Base-by-base conservation (phyloP, 2,113 vertebrate genomes). In the Pluvialis apricaria region DNA sequence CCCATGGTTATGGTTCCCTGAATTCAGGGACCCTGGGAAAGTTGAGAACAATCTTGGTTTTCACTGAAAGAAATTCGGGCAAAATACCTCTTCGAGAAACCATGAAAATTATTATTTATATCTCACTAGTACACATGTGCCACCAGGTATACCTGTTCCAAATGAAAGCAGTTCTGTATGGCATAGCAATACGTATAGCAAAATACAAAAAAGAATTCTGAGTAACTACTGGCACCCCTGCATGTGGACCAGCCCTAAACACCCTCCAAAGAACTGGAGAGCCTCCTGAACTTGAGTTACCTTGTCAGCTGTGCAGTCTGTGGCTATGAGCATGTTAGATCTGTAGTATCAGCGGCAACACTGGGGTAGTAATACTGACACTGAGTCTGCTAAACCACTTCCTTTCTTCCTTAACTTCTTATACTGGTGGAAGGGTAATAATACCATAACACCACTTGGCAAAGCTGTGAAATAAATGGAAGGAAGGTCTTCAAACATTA, bases 101-200 rank as follows among this genome's bases (percentile, higher is more conserved):
- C 11, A 20, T 26, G 54, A 71, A 64, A 75, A 51, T n/a, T 49
- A 24, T 66, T 84, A 51, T 34, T 84, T 76, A 6, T 25, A 34
- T 6, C 42, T 83, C 45, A 19, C 13, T n/a, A 32, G 20, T 26
- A 36, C 36, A 22, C 8, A 3, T 1, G 3, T 77, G 8, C 19
- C 26, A 45, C 22, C 31, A 54, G 17, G 14, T 45, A 18, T 20
- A 28, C 13, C 21, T 92, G 60, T 88, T 57, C n/a, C 28, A 80
- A 80, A 49, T 3, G 5, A 31, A 76, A 77, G 21, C 11, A 36
- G 24, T 49, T 80, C 58, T 61, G 9, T 78, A 68, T 12, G 18
- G 7, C 11, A 17, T 36, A 32, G 15, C 2, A 7, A 25, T 16
- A 44, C 0, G 6, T 29, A 42, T 0, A 55, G 44, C 8, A 44